Evolutionary conservation across 2,888 invertebrate species (phyloP), one percentile per base, ranked within the genome.

Genomic region (Drosophila stalkeri): DNA sequence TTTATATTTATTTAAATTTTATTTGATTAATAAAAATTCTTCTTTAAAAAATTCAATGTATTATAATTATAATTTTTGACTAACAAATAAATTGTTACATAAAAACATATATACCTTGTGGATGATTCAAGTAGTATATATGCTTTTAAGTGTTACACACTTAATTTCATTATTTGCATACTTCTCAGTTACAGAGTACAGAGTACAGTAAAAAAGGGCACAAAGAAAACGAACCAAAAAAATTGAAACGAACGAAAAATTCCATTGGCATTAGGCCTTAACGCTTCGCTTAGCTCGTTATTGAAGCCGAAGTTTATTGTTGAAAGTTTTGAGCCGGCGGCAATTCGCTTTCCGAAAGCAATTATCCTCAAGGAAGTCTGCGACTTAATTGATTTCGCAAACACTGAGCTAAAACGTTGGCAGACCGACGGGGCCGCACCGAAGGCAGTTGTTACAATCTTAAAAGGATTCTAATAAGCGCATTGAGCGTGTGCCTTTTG

Each of bases 311-410:
- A 86, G 80, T 83, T 81, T 79, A 85, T 86, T 80, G 76, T 78
- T 64, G 65, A 88, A 86, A 87, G 86, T 85, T 85, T 85, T 75
- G 66, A 72, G 81, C 75, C 64, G 83, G 67, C 80, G 78, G 78
- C 82, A 64, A 59, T 71, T 80, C 72, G 74, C 80, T 68, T 76
- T 82, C 72, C 75, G 72, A 87, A 89, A 86, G 84, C 86, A 88
- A 86, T 87, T 89, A 87, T 89, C 83, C 86, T 85, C 61, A 77
- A 81, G 87, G 77, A 83, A 81, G 78, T 83, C 85, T 80, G 83
- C 83, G 89, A 87, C 86, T 89, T 89, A 87, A 87, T 87, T 87
- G 87, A 87, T 87, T 89, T 86, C 73, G 74, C 74, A 76, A 65
- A 74, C 64, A 62, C 56, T 41, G 43, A 56, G 41, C 31, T n/a